These are phyloP conservation scores for Drosophila aldrichi DNA, from an alignment of 2,888 invertebrate species.

Conservation along the genomic window DNA sequence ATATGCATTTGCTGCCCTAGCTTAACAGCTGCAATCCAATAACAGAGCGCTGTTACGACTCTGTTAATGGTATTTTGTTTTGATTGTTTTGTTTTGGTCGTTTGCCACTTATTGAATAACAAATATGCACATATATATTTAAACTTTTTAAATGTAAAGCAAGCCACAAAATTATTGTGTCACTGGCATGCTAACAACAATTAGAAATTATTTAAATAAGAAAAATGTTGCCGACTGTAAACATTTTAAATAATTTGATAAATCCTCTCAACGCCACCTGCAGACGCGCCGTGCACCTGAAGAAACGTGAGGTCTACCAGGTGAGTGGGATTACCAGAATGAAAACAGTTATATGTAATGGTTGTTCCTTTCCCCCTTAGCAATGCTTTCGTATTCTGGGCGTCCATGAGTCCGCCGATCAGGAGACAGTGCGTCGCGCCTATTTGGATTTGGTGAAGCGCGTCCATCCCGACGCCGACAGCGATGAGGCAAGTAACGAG, in stretches of 20 bases:
- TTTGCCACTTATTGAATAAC: slow-evolving; percentile 41
- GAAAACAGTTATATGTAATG: background rate
- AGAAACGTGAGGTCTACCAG: slow-evolving; percentile 59
- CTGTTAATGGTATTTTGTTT: slow-evolving; percentile 6
- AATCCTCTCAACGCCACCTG: background rate
- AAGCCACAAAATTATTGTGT: slow-evolving; percentile 3
- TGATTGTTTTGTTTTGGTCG: slow-evolving; percentile 18
- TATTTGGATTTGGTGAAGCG: slow-evolving; percentile 92
- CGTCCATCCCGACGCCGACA: slow-evolving; percentile 94
- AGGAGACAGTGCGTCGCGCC: slow-evolving; percentile 90
- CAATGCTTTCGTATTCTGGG: slow-evolving; percentile 89
- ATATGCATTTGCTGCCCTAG: too few species aligned
- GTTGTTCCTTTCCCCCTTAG: slow-evolving; percentile 83
- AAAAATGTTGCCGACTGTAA: slow-evolving; percentile 26
- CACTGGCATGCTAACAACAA: background rate
- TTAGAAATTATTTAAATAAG: background rate
- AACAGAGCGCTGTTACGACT: background rate
- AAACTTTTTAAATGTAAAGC: background rate
- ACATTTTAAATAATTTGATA: slow-evolving; percentile 10
- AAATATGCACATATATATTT: background rate
- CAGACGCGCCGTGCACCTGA: slow-evolving; percentile 58
- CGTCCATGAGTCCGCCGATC: slow-evolving; percentile 89
- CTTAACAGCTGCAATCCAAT: background rate
- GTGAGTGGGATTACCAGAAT: slow-evolving; percentile 25
- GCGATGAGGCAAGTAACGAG: slow-evolving; percentile 89